phyloP scores from a whole-genome alignment of 92 coral and sea anemone genomes.

The Bergia sp. region DNA sequence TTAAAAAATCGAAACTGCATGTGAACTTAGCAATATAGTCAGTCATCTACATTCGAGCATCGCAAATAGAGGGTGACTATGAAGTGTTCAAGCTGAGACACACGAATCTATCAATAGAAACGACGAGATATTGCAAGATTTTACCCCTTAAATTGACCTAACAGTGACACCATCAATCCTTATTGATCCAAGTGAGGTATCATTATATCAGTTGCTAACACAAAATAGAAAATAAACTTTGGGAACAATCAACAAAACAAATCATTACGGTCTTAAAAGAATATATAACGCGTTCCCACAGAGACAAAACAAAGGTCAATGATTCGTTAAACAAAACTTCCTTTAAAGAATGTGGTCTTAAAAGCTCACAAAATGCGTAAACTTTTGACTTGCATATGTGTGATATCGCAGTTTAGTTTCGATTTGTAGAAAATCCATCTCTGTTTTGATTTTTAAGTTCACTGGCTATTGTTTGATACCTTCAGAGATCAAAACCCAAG shows the following conservation, averaged over 20 bases:
- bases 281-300: neutral
- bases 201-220: neutral
- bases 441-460: conserved; percentile 21
- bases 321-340: neutral
- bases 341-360: neutral
- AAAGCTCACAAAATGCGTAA: neutral
- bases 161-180: neutral
- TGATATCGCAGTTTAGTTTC: neutral
- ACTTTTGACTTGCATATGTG: too few species aligned
- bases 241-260: conserved; percentile 24
- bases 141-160: neutral
- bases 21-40: neutral
- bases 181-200: conserved; percentile 1
- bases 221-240: neutral
- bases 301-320: neutral
- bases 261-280: conserved; percentile 2
- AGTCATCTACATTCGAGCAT: neutral
- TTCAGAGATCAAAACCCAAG: conserved; percentile 19
- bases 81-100: neutral
- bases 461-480: neutral
- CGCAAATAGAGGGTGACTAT: too few species aligned
- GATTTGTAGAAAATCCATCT: neutral
- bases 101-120: neutral
- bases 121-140: neutral
- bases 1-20: neutral